These are phyloP conservation scores for Tauraco erythrolophus DNA, from an alignment of 2,113 vertebrate species.

Conservation along the genomic window DNA sequence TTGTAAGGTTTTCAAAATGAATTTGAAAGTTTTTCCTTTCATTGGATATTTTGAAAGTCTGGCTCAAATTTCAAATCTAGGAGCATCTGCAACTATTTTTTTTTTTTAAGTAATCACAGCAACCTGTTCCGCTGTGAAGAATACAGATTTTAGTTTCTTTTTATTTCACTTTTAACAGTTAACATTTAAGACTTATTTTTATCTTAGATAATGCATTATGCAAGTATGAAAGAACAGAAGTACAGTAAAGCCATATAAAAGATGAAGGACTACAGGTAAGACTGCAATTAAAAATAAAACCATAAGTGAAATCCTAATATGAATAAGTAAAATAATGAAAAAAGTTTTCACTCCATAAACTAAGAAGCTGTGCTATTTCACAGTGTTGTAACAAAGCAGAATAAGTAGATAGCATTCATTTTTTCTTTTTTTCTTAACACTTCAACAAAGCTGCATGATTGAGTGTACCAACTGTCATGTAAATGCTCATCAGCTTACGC, in stretches of 20 bases:
- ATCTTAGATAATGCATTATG: background rate
- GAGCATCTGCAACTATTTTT: background rate
- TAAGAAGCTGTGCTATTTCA: background rate
- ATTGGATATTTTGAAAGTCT: background rate
- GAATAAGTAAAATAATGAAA: background rate
- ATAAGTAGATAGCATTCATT: background rate
- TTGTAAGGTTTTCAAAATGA: background rate
- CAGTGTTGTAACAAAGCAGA: background rate
- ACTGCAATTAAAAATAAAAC: background rate
- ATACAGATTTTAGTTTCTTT: background rate
- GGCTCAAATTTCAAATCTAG: background rate
- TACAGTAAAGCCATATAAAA: background rate
- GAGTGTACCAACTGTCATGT: background rate
- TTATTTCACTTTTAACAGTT: background rate
- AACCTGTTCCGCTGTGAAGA: background rate
- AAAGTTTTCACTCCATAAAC: background rate
- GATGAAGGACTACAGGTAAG: background rate
- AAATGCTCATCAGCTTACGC: background rate
- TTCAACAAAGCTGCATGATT: background rate
- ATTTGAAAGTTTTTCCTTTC: background rate
- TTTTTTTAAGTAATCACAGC: background rate
- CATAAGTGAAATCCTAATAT: background rate
- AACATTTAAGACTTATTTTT: background rate
- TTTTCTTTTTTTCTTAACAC: background rate
- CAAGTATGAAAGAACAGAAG: background rate